A percentile compares a stretch with the other conserved stretches of the same genome.
These are phyloP conservation scores for Anthrax anthrax DNA, from an alignment of 2,888 invertebrate genomes.

Conservation along the genomic window DNA sequence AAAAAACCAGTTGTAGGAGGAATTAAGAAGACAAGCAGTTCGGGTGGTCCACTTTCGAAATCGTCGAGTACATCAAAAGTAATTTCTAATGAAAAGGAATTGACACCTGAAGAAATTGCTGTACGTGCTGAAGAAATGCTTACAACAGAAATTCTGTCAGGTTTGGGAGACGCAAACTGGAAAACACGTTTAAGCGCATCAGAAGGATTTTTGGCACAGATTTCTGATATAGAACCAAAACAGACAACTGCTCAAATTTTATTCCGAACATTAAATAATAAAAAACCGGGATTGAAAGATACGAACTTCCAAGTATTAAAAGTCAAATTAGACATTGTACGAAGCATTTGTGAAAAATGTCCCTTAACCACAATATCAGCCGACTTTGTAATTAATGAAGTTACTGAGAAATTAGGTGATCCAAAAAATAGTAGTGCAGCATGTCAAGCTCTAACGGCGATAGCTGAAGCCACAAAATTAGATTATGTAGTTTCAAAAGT, in stretches of 20 bases:
- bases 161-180: constrained; percentile 70
- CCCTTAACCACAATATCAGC: constrained; percentile 57
- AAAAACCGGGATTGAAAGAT: constrained; percentile 74
- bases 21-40: constrained; percentile 10
- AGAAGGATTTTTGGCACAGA: constrained; percentile 50
- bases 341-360: constrained; percentile 61
- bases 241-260: constrained; percentile 61
- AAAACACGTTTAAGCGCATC: constrained; percentile 64
- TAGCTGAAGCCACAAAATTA: constrained; percentile 65
- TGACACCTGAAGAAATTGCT: constrained; percentile 64
- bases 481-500: constrained; percentile 60
- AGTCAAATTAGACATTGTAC: constrained; percentile 63
- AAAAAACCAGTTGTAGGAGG: constrained; percentile 16
- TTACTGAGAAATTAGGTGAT: constrained; percentile 76
- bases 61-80: constrained; percentile 27
- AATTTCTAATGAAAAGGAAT: constrained; percentile 44
- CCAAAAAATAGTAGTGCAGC: constrained; percentile 57
- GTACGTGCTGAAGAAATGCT: constrained; percentile 54
- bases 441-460: constrained; percentile 47
- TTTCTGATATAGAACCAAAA: constrained; percentile 46
- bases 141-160: constrained; percentile 46
- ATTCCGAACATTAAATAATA: constrained; percentile 53
- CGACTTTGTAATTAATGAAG: constrained; percentile 60
- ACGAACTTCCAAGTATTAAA: constrained; percentile 87
- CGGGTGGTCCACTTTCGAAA: constrained; percentile 19